Evolutionary conservation across 2,888 invertebrate species (phyloP), one percentile per base, ranked within the genome.

Genomic region (Morpho achilles): DNA sequence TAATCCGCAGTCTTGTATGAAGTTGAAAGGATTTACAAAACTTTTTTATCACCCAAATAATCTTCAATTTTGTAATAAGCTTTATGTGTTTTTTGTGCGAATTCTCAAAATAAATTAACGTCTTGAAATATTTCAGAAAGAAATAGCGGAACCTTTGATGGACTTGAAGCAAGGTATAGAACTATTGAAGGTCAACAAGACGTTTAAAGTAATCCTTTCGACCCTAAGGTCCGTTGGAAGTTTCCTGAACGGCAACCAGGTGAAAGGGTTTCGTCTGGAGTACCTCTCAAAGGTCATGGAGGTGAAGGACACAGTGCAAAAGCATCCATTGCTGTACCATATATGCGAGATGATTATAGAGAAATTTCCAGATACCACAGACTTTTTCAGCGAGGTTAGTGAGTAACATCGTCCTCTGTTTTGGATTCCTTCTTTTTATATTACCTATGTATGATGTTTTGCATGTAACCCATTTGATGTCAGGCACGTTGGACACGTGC

Each of bases 291-390:
- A 99, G 92, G 97, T 98, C 73, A 98, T 98, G 75, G 98, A 99
- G 92, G 98, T 99, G 48, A 98, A 99, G 89, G 99, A 99, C 85
- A 99, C 99, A 0, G 98, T 99, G 46, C 98, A 99, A 84, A 99
- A 99, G 84, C 99, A 99, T 87, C 98, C 99, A 7, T 91, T 99
- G 62, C 92, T 99, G 62, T 98, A 99, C 85, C 99, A 99, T 84
- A 93, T 99, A 67, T 99, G 99, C 81, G 96, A 97, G 83, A 97
- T 99, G 93, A 98, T 99, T 63, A 96, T 98, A 91, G 98, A 99
- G 77, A 96, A 98, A 82, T 98, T 96, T 84, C 96, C 97, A 1
- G 98, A 98, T 69, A 97, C 97, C 22, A 96, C 97, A 16, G 99
- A 99, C 91, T 94, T 99, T 67, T 99, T 99, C 86, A 98, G 98